A percentile compares a stretch with the other conserved stretches of the same genome.
These are phyloP conservation scores for Spheniscus humboldti DNA, from an alignment of 2,797 vertebrate species.

Conservation along the genomic window DNA sequence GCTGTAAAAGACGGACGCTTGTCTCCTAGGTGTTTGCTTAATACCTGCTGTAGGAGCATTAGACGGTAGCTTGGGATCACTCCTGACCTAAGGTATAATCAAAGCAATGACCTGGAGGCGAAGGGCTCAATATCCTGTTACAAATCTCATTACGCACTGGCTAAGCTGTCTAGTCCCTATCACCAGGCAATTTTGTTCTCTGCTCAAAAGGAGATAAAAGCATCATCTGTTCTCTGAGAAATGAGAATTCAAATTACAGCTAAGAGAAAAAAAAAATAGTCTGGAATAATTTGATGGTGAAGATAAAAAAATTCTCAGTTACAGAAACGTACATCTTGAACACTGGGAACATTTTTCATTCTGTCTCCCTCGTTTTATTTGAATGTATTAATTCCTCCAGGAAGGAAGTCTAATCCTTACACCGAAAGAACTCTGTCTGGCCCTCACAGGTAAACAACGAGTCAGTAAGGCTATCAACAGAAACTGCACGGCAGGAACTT, in stretches of 20 bases:
- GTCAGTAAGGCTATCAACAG: background rate
- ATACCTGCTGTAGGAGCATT: background rate
- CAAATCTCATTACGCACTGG: constrained; percentile 19
- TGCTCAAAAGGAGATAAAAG: constrained; percentile 11
- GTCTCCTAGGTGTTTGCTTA: background rate
- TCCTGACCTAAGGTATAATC: background rate
- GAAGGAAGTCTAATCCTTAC: background rate
- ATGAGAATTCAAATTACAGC: background rate
- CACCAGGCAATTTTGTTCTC: background rate
- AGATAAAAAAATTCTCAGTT: constrained; percentile 35
- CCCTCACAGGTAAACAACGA: background rate
- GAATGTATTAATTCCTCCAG: background rate
- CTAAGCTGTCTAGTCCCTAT: constrained; percentile 6
- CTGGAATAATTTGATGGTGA: constrained; percentile 22
- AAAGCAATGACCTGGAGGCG: background rate
- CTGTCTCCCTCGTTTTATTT: background rate
- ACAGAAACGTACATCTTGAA: background rate
- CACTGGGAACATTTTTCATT: background rate
- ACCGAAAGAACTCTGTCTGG: background rate
- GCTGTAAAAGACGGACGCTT: background rate
- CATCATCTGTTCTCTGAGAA: constrained; percentile 12
- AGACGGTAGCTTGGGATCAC: background rate
- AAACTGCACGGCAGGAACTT: background rate
- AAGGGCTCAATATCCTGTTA: constrained; percentile 43
- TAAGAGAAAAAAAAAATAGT: background rate